Base-by-base conservation (phyloP, 2,888 invertebrate species). In the Diplolepis rosae region DNA sequence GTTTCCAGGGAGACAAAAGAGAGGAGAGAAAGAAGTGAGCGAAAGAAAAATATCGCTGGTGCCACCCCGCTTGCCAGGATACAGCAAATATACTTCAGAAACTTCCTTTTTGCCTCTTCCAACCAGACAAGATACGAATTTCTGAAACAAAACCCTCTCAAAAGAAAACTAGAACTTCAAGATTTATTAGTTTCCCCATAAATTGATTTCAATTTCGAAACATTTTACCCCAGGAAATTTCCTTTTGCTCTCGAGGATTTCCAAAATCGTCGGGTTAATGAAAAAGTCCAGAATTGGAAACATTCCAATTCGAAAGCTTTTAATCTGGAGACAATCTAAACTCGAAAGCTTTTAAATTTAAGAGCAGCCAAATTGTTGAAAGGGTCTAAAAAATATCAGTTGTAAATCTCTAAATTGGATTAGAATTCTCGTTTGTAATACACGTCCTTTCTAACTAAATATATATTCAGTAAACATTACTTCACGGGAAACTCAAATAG, bases 1-100 rank as follows among this genome's bases (percentile, higher is more conserved):
- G 81, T 83, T 82, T 83, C 81, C 80, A 79, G 76, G 80, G 81
- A 84, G 82, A 83, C 84, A 80, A 82, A 81, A 79, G 39, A 27
- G 50, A 51, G 45, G 3, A 66, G 30, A 72, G 66, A 75, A 72
- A 74, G 67, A 52, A 66, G 48, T 39, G 66, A 48, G 13, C 35
- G 50, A 28, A 51, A 69, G 65, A 71, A 67, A 73, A 66, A 73
- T 66, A 48, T 66, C 61, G 22, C 65, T 61, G 50, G 50, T 39
- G 22, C 45, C 45, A 11, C 27, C 28, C 45, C 45, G 39, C 69
- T 11, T 27, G 30, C 30, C 66, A 32, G 65, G 28, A 45, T 45
- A 66, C 48, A 32, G 50, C 50, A 66, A 50, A 50, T 66, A 50
- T 22, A 66, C 65, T 48, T 27, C 28, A 28, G 54, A 7, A 54